phyloP scores from a whole-genome alignment of 2,888 invertebrate genomes.

The Steinernema scapterisci region DNA sequence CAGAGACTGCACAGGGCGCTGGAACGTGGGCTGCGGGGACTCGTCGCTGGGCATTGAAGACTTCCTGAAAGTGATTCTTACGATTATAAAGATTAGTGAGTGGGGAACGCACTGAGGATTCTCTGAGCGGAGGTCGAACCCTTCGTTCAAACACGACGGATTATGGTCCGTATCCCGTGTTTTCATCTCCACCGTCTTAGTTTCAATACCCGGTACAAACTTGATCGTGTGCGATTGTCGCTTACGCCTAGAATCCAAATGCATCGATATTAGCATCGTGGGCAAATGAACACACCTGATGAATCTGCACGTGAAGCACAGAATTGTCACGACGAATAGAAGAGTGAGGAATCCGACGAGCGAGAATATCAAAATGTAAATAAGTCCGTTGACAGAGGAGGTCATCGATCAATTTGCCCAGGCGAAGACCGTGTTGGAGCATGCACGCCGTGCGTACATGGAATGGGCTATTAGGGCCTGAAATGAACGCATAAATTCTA shows the following conservation, averaged over 20 bases:
- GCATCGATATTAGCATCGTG: background rate
- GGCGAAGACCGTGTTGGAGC: too few relatives aligned
- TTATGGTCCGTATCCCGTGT: background rate
- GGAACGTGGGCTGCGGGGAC: background rate
- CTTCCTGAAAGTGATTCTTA: background rate
- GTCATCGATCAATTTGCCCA: background rate
- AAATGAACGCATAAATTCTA: too few relatives aligned
- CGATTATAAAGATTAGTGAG: too few relatives aligned
- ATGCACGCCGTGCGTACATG: too few relatives aligned
- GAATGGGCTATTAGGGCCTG: too few relatives aligned
- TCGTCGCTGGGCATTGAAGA: background rate
- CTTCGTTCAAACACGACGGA: constrained; percentile 10
- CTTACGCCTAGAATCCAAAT: background rate
- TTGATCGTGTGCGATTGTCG: background rate
- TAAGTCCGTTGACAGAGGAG: background rate
- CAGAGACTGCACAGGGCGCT: background rate
- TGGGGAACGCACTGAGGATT: too few relatives aligned
- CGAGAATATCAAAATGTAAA: background rate
- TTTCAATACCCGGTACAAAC: background rate
- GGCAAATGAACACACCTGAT: background rate
- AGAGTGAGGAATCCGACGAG: background rate
- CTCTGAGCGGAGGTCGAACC: constrained; percentile 7
- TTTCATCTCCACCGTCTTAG: background rate
- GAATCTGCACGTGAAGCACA: background rate
- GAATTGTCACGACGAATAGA: background rate